phyloP scores from a whole-genome alignment of 2,888 invertebrate genomes.

The Nemoura dubitans region DNA sequence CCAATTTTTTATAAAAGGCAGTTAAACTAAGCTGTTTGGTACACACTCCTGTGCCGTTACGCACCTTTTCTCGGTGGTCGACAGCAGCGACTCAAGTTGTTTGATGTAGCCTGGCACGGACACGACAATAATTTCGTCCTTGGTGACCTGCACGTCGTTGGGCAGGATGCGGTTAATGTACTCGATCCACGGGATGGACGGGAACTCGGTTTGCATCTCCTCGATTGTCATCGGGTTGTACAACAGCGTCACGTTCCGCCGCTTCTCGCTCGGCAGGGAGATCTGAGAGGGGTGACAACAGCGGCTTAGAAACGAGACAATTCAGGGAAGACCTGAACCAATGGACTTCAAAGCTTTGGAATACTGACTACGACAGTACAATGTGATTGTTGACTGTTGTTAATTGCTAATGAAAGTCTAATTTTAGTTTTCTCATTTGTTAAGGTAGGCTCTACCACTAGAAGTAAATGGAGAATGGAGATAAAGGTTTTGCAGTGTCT shows the following conservation, averaged over 20 bases:
- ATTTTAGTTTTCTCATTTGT: too few species aligned
- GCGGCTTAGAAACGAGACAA: conserved; percentile 40
- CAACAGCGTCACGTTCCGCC: conserved; percentile 88
- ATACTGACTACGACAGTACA: too few species aligned
- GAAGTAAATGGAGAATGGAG: too few species aligned
- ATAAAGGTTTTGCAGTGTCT: too few species aligned
- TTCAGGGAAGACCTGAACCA: neutral
- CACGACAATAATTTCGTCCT: conserved; percentile 82
- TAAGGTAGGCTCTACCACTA: too few species aligned
- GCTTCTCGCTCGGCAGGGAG: conserved; percentile 86
- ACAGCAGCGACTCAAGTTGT: conserved; percentile 72
- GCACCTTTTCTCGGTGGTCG: conserved; percentile 67
- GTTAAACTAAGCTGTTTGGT: too few species aligned
- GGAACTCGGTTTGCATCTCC: conserved; percentile 78
- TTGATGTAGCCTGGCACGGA: conserved; percentile 84
- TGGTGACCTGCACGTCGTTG: conserved; percentile 67
- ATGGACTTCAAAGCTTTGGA: too few species aligned
- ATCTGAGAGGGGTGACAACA: conserved; percentile 66
- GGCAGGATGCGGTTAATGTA: conserved; percentile 85
- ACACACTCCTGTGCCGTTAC: too few species aligned
- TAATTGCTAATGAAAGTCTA: too few species aligned
- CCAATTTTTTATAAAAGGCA: too few species aligned
- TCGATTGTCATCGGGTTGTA: conserved; percentile 91
- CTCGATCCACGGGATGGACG: conserved; percentile 80
- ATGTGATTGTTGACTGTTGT: too few species aligned